A percentile compares a stretch with the other conserved stretches of the same genome.
phyloP scores from a whole-genome alignment of 2,888 invertebrate species.

The Hirtodrosophila histrioides region DNA sequence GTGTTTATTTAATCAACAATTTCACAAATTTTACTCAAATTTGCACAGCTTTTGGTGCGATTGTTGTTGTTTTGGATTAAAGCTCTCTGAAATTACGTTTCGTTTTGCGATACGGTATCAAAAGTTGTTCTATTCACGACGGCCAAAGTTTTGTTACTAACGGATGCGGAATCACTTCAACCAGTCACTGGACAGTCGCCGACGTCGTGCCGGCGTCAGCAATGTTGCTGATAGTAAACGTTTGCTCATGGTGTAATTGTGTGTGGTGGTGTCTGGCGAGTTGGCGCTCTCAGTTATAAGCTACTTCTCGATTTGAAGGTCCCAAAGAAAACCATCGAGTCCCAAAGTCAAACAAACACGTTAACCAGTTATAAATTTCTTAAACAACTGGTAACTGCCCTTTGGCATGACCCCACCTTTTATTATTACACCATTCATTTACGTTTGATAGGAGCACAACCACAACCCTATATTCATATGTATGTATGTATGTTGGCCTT shows the following conservation, averaged over 20 bases:
- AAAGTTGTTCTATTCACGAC: constrained; percentile 65
- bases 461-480: not conserved
- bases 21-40: constrained; percentile 62
- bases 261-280: too few relatives aligned
- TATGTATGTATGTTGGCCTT: not conserved
- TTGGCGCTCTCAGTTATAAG: too few relatives aligned
- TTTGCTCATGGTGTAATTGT: too few relatives aligned
- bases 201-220: constrained; percentile 17
- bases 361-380: too few relatives aligned
- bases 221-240: constrained; percentile 27
- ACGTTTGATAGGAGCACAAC: constrained; percentile 15
- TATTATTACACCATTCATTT: constrained; percentile 1
- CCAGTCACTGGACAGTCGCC: constrained; percentile 45
- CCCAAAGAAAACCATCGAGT: too few relatives aligned
- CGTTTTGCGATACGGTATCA: constrained; percentile 40
- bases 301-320: too few relatives aligned
- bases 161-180: constrained; percentile 30
- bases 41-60: constrained; percentile 52
- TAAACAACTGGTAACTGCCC: too few relatives aligned
- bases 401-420: too few relatives aligned
- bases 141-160: constrained; percentile 75
- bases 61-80: constrained; percentile 29
- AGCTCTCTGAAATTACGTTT: constrained; percentile 38
- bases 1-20: constrained; percentile 25
- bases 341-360: too few relatives aligned